phyloP scores from a whole-genome alignment of 2,888 invertebrate genomes.

The Malthinus flaveolus region DNA sequence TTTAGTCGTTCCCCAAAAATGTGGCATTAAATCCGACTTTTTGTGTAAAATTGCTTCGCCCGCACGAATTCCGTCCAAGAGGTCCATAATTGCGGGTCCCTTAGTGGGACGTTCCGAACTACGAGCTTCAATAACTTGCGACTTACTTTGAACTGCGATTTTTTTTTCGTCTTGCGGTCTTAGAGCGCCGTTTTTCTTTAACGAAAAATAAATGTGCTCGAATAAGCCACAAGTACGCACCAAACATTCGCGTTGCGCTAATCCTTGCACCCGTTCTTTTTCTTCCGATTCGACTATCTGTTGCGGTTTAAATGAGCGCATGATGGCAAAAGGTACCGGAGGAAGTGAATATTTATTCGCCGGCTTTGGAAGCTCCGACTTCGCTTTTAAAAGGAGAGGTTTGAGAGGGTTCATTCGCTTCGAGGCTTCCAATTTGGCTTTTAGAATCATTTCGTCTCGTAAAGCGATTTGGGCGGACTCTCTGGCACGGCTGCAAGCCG shows the following conservation, averaged over 20 bases:
- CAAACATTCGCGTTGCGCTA: constrained; percentile 71
- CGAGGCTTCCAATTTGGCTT: constrained; percentile 63
- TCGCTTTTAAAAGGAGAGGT: constrained; percentile 24
- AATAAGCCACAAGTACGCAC: constrained; percentile 71
- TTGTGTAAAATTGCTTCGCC: constrained; percentile 9
- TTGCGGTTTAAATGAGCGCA: constrained; percentile 65
- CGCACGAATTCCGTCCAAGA: constrained; percentile 45
- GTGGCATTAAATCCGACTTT: constrained; percentile 9
- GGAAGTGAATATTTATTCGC: constrained; percentile 16
- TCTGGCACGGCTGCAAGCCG: constrained; percentile 75
- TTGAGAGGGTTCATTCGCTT: constrained; percentile 54
- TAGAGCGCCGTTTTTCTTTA: constrained; percentile 70
- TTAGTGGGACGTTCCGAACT: constrained; percentile 4
- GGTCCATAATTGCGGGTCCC: constrained; percentile 48
- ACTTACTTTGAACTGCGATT: constrained; percentile 62
- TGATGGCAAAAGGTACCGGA: constrained; percentile 26
- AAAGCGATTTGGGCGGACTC: constrained; percentile 74
- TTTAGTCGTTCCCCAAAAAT: constrained; percentile 21
- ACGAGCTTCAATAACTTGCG: constrained; percentile 18
- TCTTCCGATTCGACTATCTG: constrained; percentile 73
- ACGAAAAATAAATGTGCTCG: constrained; percentile 68
- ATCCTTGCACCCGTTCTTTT: constrained; percentile 65
- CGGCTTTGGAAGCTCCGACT: constrained; percentile 26
- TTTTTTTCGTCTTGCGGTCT: constrained; percentile 68
- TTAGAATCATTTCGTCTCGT: constrained; percentile 67